These are phyloP conservation scores for Dermolepida albohirtum DNA, from an alignment of 2,888 invertebrate genomes.

Conservation along the genomic window DNA sequence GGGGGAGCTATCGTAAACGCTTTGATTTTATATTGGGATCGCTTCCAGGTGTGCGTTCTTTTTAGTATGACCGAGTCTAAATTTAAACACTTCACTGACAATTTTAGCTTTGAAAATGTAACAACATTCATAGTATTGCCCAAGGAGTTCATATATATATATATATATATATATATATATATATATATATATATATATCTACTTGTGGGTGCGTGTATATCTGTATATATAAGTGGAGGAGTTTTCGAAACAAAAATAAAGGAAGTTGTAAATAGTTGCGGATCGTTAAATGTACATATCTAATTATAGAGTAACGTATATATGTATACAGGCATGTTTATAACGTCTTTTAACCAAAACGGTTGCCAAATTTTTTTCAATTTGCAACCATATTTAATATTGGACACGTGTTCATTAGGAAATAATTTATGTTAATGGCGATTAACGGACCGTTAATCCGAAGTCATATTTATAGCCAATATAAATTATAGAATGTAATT, in stretches of 20 bases:
- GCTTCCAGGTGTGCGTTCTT: slow-evolving; percentile 19
- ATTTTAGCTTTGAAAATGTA: slow-evolving; percentile 21
- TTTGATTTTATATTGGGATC: slow-evolving; percentile 7
- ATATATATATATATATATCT: too few species aligned
- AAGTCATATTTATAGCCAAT: slow-evolving; percentile 2
- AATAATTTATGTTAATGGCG: slow-evolving; percentile 16
- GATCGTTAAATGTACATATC: not conserved
- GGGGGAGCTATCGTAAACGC: slow-evolving; percentile 1
- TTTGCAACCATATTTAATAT: slow-evolving; percentile 32
- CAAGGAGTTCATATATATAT: slow-evolving; percentile 3
- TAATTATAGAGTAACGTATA: not conserved
- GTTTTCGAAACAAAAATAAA: slow-evolving; percentile 28
- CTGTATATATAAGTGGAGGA: slow-evolving; percentile 10
- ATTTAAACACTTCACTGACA: slow-evolving; percentile 16
- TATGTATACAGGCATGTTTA: not conserved
- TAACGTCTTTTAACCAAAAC: not conserved
- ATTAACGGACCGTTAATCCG: not conserved
- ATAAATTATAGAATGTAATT: slow-evolving; percentile 1
- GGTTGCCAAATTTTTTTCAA: slow-evolving; percentile 27
- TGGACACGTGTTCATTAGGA: slow-evolving; percentile 1
- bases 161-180: slow-evolving; percentile 2
- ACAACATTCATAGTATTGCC: slow-evolving; percentile 8
- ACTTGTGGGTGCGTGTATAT: not conserved
- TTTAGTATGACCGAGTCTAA: slow-evolving; percentile 1
- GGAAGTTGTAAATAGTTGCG: slow-evolving; percentile 31